Evolutionary conservation across 1,140 invertebrate species (phyloP), one percentile per base, ranked within the genome.

Genomic region (Drosophila asahinai): DNA sequence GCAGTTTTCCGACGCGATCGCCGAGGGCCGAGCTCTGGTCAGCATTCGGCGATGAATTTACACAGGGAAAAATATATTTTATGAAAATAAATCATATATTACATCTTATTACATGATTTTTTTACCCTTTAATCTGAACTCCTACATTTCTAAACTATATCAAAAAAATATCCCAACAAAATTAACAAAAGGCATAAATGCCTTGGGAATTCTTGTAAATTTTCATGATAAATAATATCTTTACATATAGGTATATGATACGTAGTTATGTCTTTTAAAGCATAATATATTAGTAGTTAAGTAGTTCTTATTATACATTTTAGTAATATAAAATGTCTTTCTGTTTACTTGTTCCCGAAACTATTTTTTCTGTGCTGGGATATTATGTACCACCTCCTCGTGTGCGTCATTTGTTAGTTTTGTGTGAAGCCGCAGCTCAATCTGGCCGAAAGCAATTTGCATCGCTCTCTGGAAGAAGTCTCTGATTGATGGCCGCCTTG

Each of bases 401-500:
- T 14, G 38, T 49, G 54, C 74, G 70, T 84, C 86, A 90, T 82
- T 90, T 90, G 86, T 75, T 83, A 86, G 86, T 90, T 90, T 86
- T 86, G 86, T 90, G 86, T 62, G 86, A 90, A 90, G 67, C 59
- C 72, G 81, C 79, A 79, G 48, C 51, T 76, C 65, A 63, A 12
- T 79, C 52, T 55, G 64, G 40, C n/a, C 71, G 47, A 22, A 68
- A 81, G 70, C 78, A 79, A 81, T 89, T 84, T 78, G 60, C 77
- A 90, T 86, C 60, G 60, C 52, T 59, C 27, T 51, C 38, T 22
- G 25, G 33, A 47, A 57, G 33, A 67, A 52, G 52, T 49, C 52
- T 61, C 68, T 74, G 71, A 74, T 73, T 73, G 68, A 74, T 74
- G 68, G 54, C 68, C 68, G 70, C 33, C 70, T 73, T 72, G 36